Evolutionary conservation across 2,888 invertebrate species (phyloP), one percentile per base, ranked within the genome.

Genomic region (Platycheirus albimanus): DNA sequence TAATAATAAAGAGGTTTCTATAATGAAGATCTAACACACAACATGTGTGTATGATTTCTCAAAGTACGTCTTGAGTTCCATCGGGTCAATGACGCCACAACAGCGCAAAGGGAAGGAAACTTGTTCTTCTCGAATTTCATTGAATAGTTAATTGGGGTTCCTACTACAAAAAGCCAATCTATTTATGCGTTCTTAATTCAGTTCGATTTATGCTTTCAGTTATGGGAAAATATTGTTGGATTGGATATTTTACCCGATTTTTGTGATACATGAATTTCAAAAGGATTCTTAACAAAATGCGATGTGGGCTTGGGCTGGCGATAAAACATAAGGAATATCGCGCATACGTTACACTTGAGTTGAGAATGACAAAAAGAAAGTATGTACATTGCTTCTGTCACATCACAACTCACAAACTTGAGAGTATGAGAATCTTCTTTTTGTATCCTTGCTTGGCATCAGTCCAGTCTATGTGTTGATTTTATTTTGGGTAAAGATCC

Each of bases 71-170:
- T 58, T 30, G n/a, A 33, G 19, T 71, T 54, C 17, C 20, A 38
- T 36, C 33, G 13, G 30, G 19, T 47, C 24, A 54, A 56, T 28
- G 38, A 56, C 28, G 43, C 52, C 28, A 47, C 6, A 54, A 33
- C 28, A 61, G 13, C 49, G 33, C 8, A 54, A 47, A 43, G 64
- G 41, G 47, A 54, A 49, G 7, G 24, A 70, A 64, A 49, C 56
- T 56, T 63, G 20, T 79, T 67, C 61, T 67, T 33, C 49, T 41
- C 20, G 33, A 43, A 67, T 52, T 47, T 51, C 38, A 15, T 61
- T 52, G 52, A 76, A 76, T 61, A 61, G 51, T 33, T 75, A 75
- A 64, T 78, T 78, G 77, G 77, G 71, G 71, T 71, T 71, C 71
- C 41, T 63, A 52, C 63, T 33, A 51, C 24, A 56, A n/a, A 61